Base-by-base conservation (phyloP, 1,140 invertebrate species). In the Diabrotica virgifera region DNA sequence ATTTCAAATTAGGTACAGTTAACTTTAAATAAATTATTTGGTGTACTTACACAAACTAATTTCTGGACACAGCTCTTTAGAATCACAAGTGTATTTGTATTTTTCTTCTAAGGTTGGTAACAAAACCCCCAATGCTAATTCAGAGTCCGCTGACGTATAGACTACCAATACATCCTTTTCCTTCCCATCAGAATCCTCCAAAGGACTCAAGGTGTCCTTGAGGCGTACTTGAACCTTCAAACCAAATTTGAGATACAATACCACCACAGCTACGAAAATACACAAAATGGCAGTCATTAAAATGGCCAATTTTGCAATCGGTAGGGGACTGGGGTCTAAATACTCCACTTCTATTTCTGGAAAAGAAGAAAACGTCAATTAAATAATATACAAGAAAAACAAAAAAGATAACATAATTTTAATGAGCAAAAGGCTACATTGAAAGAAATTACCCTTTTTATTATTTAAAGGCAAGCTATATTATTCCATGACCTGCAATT, bases 141-240 rank as follows among this genome's bases (percentile, higher is more conserved):
- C 72, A 5, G 72, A 58, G 65, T 80, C 78, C 36, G 75, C 73
- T 10, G 65, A 58, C 2, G 75, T 68, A 67, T 74, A 78, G 53
- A 74, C 68, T 10, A 80, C 65, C 24, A 79, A 55, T 7, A 75
- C 76, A 37, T 79, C 78, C 36, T 70, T 70, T 5, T 66, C 64
- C 68, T 80, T 80, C 2, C 74, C 76, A 65, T 78, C 76, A 8
- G 72, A 64, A 14, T 73, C 70, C 68, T 79, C 76, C 10, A 76
- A 5, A 14, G 38, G 55, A 10, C 71, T 72, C 58, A 77, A 78
- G 6, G 59, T 57, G 62, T 79, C 77, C 59, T 79, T 79, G 12
- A 77, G 64, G 8, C 62, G 52, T 4, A 78, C 72, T 14, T 74
- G 64, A 11, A 75, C 12, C 8, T 66, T 57, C 10, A 79, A 62